phyloP scores from a whole-genome alignment of 2,113 vertebrate genomes.

The Melanerpes formicivorus region DNA sequence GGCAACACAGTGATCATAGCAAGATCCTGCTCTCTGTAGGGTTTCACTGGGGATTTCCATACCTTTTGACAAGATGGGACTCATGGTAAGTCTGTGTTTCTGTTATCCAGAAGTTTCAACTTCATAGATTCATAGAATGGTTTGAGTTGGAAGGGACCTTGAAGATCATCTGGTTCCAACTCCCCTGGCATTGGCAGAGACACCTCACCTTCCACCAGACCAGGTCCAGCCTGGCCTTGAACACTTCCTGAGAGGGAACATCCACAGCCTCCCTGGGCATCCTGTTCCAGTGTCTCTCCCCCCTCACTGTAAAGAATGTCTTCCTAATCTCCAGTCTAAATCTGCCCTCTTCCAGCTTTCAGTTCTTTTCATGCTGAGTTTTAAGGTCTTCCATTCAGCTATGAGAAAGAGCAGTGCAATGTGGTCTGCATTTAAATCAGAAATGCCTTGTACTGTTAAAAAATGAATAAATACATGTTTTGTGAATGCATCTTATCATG shows the following conservation, averaged over 20 bases:
- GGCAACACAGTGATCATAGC: background rate
- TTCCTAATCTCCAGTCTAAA: no score
- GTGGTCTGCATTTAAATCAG: background rate
- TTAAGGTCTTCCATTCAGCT: background rate
- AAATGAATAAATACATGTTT: background rate
- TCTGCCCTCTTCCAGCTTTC: background rate
- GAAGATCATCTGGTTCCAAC: no score
- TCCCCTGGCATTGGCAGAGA: no score
- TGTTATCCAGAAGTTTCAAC: background rate
- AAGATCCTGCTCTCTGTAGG: background rate
- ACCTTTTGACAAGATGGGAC: background rate
- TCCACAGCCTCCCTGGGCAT: no score
- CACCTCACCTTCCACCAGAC: no score
- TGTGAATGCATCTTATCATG: background rate
- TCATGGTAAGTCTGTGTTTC: background rate
- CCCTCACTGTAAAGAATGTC: no score
- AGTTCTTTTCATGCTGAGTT: background rate
- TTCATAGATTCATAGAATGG: background rate
- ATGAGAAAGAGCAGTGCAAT: background rate
- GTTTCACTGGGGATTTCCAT: background rate
- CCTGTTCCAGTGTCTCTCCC: no score
- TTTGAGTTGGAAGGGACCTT: no score
- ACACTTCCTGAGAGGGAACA: no score
- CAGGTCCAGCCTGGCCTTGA: no score
- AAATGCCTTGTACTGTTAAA: background rate